Percentiles rank a stretch among this genome's conserved stretches.
These are phyloP conservation scores for Rhizomys pruinosus DNA, from an alignment of 2,113 vertebrate species.

Conservation along the genomic window DNA sequence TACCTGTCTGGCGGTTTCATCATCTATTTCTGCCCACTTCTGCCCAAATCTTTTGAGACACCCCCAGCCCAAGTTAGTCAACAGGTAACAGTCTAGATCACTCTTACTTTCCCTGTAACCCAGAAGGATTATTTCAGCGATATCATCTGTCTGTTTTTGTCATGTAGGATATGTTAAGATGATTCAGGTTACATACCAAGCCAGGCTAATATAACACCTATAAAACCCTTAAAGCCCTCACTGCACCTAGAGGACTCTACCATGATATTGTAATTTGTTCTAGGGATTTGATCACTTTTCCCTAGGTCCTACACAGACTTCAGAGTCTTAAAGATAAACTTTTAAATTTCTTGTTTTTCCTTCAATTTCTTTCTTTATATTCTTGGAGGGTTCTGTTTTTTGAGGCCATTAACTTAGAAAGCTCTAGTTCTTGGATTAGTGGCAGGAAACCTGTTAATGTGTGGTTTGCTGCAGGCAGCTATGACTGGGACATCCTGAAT, in stretches of 20 bases:
- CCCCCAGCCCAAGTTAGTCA: background rate
- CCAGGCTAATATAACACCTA: background rate
- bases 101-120: background rate
- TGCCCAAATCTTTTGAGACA: background rate
- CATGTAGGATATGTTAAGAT: background rate
- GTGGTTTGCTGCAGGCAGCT: rapidly evolving
- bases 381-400: background rate
- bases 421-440: background rate
- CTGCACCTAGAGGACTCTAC: background rate
- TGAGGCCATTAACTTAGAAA: background rate
- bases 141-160: background rate
- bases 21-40: background rate
- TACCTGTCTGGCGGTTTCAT: background rate
- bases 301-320: background rate
- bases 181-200: background rate
- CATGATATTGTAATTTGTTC: background rate
- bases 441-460: background rate
- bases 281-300: background rate
- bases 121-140: background rate
- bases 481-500: background rate
- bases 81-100: background rate
- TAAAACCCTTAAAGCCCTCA: background rate
- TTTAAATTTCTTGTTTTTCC: background rate
- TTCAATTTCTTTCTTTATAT: background rate
- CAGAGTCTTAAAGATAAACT: background rate